Base-by-base conservation (phyloP, 2,113 vertebrate species). In the Malurus cyaneus region DNA sequence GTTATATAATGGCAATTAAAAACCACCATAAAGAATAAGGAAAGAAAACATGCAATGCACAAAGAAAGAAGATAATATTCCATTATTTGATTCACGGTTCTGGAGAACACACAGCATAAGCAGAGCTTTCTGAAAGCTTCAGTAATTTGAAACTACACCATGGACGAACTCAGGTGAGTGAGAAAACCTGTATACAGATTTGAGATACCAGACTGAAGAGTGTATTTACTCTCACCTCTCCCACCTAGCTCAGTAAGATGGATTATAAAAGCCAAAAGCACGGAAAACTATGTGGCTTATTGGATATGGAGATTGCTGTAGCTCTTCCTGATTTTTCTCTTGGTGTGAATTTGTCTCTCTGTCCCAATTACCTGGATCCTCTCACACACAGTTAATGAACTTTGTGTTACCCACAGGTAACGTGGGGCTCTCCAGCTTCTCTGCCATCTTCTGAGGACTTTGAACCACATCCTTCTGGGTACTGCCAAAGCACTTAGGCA, bases 301-400 rank as follows among this genome's bases (percentile, higher is more conserved):
- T 54, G 80, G 34, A 31, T 18, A 36, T 1, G 8, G 50, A 36
- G 41, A 59, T 72, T 89, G 61, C 80, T 86, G 39, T 53, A 28
- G 14, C 34, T 87, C 17, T 29, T 34, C 47, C 84, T 70, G 60
- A 31, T 54, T 56, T 71, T 74, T 52, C 46, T 60, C 47, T 44
- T 50, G 34, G 28, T 1, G 3, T 0, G 0, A 14, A 3, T 56
- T 64, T 67, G 47, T 79, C 34, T 80, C 4, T 3, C 10, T 87
- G 49, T 56, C 44, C 41, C 0, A 0, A 8, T n/a, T 56, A 18
- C 31, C 70, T 54, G 25, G 4, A 2, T 32, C 47, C 42, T 60
- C 56, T 46, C 44, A 47, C n/a, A n/a, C 8, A 19, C 3, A 6
- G 29, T 56, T 34, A 29, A 80, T 18, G 34, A 86, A 61, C 39